Conservation (phyloP, 2,113 vertebrate genomes). For the Miniopterus natalensis region DNA sequence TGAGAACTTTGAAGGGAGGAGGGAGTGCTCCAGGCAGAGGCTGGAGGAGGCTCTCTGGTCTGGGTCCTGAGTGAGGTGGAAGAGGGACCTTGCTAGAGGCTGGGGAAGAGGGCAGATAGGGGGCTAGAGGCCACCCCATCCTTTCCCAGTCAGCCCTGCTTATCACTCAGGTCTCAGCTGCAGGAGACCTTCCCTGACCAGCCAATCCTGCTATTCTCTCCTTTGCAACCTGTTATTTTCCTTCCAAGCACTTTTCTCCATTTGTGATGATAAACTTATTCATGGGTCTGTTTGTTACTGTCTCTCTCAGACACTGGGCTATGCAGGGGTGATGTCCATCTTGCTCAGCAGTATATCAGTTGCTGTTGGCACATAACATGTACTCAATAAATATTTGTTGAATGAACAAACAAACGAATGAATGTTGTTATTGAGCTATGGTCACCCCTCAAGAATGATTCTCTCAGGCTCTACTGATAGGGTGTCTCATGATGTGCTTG, state of each 20-base stretch:
- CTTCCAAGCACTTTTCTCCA: constrained; percentile 18
- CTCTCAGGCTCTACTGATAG: neutral
- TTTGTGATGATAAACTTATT: neutral
- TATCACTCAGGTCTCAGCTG: neutral
- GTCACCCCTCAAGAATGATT: neutral
- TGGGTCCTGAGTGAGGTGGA: neutral
- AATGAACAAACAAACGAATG: neutral
- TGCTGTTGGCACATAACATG: neutral
- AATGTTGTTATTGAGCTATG: neutral
- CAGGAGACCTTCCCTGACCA: neutral
- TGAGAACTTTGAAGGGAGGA: neutral
- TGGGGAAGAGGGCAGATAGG: neutral
- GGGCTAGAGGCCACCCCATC: accelerated
- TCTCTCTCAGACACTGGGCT: neutral
- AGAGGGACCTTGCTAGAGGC: neutral
- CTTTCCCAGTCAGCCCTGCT: neutral
- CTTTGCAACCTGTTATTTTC: neutral
- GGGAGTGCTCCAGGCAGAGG: neutral
- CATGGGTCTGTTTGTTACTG: neutral
- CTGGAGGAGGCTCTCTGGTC: neutral
- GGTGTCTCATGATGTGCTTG: neutral
- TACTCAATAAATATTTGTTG: constrained; percentile 25
- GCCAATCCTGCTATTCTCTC: neutral
- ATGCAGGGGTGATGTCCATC: neutral
- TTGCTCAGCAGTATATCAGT: neutral